These are phyloP conservation scores for Euplagia quadripunctaria DNA, from an alignment of 2,888 invertebrate genomes.

Conservation along the genomic window DNA sequence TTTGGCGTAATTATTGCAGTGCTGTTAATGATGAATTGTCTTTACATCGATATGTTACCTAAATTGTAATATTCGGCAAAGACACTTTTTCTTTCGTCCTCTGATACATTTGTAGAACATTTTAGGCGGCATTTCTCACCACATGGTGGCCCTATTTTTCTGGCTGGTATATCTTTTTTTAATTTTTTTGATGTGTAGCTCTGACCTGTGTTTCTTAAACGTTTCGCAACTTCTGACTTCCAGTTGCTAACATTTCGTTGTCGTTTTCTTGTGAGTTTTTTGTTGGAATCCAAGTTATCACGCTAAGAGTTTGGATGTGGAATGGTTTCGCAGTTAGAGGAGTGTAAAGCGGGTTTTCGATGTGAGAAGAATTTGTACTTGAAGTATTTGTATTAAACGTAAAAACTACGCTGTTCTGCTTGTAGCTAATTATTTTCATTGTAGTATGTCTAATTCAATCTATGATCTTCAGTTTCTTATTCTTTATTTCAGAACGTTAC, in stretches of 20 bases:
- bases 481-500: no score
- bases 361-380: constrained; percentile 2
- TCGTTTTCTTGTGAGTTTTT: constrained; percentile 17
- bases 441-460: no score
- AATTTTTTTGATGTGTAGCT: constrained; percentile 1
- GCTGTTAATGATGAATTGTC: background rate
- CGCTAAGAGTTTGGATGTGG: background rate
- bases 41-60: background rate
- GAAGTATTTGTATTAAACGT: no score
- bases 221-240: constrained; percentile 29
- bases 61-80: constrained; percentile 2
- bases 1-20: background rate
- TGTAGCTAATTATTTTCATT: no score
- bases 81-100: background rate
- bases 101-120: constrained; percentile 22
- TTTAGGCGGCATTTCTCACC: constrained; percentile 24
- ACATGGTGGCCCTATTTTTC: constrained; percentile 25
- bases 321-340: background rate
- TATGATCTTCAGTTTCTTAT: no score
- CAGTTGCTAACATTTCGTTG: constrained; percentile 22
- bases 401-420: no score
- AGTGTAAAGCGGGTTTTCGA: constrained; percentile 16
- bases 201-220: constrained; percentile 29
- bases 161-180: constrained; percentile 23
- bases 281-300: constrained; percentile 8